Base-by-base conservation (phyloP, 1,140 invertebrate species). In the Medauroidea extradentata region DNA sequence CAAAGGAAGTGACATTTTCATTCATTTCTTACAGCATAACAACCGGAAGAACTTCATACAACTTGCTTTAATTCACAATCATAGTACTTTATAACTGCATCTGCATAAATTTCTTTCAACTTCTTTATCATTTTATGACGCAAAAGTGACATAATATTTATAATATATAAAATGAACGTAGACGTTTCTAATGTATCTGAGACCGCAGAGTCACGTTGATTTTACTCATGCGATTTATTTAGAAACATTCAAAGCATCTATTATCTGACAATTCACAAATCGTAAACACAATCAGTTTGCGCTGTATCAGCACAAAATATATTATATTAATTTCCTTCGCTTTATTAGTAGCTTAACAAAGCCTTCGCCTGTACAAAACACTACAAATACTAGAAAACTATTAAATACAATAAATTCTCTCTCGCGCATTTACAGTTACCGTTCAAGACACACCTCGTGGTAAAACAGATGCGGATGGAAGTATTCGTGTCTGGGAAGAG, bases 201-300 rank as follows among this genome's bases (percentile, higher is more conserved):
- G 29, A 18, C 29, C 14, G 27, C 39, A n/a, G 39, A 50, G 39
- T 34, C 29, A n/a, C 11, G 13, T 18, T 5, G n/a, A 39, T 25
- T 57, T 18, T 39, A 27, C 48, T 46, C 24, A 39, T 42, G 16
- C 18, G 18, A 14, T 29, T 23, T 24, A n/a, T 41, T 49, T 49
- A 41, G 48, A 14, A 57, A 57, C 56, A 57, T 57, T 50, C 56
- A 57, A 57, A 57, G 56, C 56, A 18, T 51, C 56, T 57, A 57
- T 57, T 57, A 46, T 56, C 46, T 48, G 19, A 21, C 54, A 56
- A 46, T 56, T 57, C 44, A 57, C 56, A 57, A 57, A 57, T 23
- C 39, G 44, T 57, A 57, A 57, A 57, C 43, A 57, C 44, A 57
- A 57, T 57, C 38, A 29, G 38, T 23, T 27, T 44, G 29, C 16